Evolutionary conservation across 2,797 vertebrate genomes (phyloP), one percentile per base, ranked within the genome.

Genomic region (Iguana delicatissima): DNA sequence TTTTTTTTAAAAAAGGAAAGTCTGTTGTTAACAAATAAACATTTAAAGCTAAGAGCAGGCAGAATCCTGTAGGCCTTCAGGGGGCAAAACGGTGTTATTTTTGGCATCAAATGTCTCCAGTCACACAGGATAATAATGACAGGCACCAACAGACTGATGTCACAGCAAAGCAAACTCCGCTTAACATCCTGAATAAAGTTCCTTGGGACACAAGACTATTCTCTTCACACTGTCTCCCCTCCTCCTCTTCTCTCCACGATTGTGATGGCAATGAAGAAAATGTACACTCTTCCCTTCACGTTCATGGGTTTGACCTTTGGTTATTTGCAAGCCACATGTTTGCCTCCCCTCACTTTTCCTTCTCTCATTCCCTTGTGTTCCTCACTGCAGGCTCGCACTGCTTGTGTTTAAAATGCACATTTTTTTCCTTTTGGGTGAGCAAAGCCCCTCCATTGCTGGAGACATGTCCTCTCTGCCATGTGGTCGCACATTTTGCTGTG

Each of bases 11-110:
- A 38, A 38, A 62, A 97, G 96, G 98, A 73, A 64, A 97, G 95
- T 96, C 95, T 96, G 97, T 96, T 97, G 97, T 98, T 97, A 97
- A 97, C 97, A 98, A 98, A 98, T 98, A 98, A 98, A 98, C 98
- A 97, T 97, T 97, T 97, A 97, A 96, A 95, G 94, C 94, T 95
- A 95, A 95, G 96, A 96, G 50, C 93, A 91, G 92, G 95, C 35
- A 93, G 92, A 96, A 93, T 95, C 95, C 92, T 97, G 96, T 96
- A 96, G 96, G 97, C 96, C 97, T 97, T 96, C 92, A 74, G 97
- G 97, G 97, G 97, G 94, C 96, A 96, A 95, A 95, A 96, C 92
- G 80, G 84, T 98, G 97, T 98, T 98, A 96, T 97, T 97, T 95
- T 97, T 98, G 97, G 97, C 97, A 96, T 98, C 96, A 95, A 97